Percentiles rank a stretch among this genome's conserved stretches.
These are phyloP conservation scores for Cosmopolites sordidus DNA, from an alignment of 2,888 invertebrate genomes.

Conservation along the genomic window DNA sequence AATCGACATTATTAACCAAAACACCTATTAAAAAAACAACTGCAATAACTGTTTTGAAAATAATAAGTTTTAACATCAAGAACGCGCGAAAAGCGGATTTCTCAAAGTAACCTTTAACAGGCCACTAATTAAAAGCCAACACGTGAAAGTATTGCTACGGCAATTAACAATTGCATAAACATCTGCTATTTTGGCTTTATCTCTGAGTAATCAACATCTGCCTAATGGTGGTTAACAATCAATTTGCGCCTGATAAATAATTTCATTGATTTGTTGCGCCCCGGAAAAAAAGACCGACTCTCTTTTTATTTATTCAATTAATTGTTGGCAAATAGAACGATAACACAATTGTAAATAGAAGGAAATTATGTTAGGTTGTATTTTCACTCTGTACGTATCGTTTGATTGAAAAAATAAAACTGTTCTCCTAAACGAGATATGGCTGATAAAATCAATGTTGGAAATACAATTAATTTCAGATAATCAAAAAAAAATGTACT, in stretches of 20 bases:
- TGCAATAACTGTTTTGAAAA: no score
- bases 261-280: neutral
- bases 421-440: no score
- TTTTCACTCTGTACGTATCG: no score
- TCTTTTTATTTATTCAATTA: neutral
- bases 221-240: slow-evolving; percentile 31
- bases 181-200: slow-evolving; percentile 30
- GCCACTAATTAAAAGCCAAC: neutral
- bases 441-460: no score
- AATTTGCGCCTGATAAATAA: slow-evolving; percentile 25
- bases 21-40: no score
- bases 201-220: slow-evolving; percentile 30
- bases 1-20: no score
- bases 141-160: slow-evolving; percentile 15
- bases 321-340: neutral
- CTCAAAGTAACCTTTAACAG: neutral
- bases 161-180: slow-evolving; percentile 28
- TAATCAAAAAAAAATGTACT: no score
- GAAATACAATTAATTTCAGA: no score
- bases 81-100: neutral
- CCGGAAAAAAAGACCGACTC: neutral
- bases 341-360: neutral
- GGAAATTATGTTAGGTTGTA: no score
- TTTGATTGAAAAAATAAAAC: no score
- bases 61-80: no score